Evolutionary conservation across 2,113 vertebrate species (phyloP).

Genomic region (Sus scrofa): T2T-Sscrofa CM000817.6:139289001-139289500

Average conservation of each 20-base stretch:
- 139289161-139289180: constrained; percentile 45
- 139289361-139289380: no score
- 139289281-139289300: constrained; percentile 35
- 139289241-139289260: background rate
- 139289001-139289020: constrained; percentile 37
- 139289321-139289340: constrained; percentile 18
- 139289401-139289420: no score
- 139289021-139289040: background rate
- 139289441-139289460: no score
- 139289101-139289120: background rate
- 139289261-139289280: background rate
- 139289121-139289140: constrained; percentile 2
- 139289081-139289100: constrained; percentile 1
- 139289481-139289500: no score
- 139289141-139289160: constrained; percentile 24
- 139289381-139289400: no score
- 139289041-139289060: constrained; percentile 43
- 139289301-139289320: constrained; percentile 31
- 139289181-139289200: constrained; percentile 52
- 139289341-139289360: no score
- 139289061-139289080: background rate
- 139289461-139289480: no score
- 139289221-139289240: constrained; percentile 48
- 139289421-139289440: no score
- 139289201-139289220: constrained; percentile 3